A percentile compares a stretch with the other conserved stretches of the same genome.
phyloP scores from a whole-genome alignment of 1,140 invertebrate species.

The Ditylenchus dipsaci region DNA sequence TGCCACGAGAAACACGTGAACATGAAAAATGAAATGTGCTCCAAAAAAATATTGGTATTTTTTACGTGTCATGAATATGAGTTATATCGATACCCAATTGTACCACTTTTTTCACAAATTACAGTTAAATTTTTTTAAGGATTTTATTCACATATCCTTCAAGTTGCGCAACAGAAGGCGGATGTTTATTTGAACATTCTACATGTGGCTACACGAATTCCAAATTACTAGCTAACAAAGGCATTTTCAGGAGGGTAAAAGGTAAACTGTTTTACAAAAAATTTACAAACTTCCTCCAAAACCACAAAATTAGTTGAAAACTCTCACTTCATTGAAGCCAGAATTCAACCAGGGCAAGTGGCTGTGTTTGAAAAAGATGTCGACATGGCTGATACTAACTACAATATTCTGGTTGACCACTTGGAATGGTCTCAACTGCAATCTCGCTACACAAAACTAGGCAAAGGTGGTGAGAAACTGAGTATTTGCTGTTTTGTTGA shows the following conservation, averaged over 20 bases:
- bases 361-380: conserved; percentile 37
- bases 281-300: not conserved
- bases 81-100: too few relatives aligned
- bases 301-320: not conserved
- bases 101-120: too few relatives aligned
- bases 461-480: conserved; percentile 34
- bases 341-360: conserved; percentile 32
- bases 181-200: conserved; percentile 44
- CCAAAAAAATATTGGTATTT: too few relatives aligned
- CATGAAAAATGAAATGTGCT: too few relatives aligned
- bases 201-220: conserved; percentile 37
- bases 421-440: conserved; percentile 34
- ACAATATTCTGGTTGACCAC: conserved; percentile 38
- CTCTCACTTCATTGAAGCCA: conserved; percentile 35
- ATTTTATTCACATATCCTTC: too few relatives aligned
- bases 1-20: too few relatives aligned
- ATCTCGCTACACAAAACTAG: too few relatives aligned
- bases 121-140: too few relatives aligned
- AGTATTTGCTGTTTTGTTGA: conserved; percentile 31
- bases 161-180: conserved; percentile 36
- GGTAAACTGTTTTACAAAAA: conserved; percentile 11
- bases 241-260: conserved; percentile 28
- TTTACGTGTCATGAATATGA: too few relatives aligned
- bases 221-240: conserved; percentile 16
- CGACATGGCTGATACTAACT: conserved; percentile 26